Base-by-base conservation (phyloP, 2,888 invertebrate genomes). In the Archips crataeganus region DNA sequence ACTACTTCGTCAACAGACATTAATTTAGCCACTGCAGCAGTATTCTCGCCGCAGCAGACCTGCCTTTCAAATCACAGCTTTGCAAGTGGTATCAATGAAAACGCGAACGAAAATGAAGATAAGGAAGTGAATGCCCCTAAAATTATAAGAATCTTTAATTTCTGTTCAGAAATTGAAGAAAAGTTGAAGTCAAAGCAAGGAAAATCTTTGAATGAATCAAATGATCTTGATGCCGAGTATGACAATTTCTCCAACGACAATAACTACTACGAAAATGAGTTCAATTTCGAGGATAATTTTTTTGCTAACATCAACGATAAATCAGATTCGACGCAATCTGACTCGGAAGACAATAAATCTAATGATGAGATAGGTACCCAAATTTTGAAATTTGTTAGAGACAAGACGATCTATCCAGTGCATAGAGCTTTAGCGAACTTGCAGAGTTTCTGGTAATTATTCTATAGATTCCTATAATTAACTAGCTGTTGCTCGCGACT, bases 111-210 rank as follows among this genome's bases (percentile, higher is more conserved):
- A 42, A 67, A 67, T 65, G n/a, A 23, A 4, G 59, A 68, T 32
- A 66, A 65, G 65, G n/a, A 23, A 45, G 36, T 36, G 8, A 39
- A 67, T 54, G 77, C 78, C 77, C 85, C 83, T 63, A 85, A 80
- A 73, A 78, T 90, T 42, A 77, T 88, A 60, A 83, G 88, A 66
- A 84, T 83, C 39, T 89, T 90, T 57, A 85, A 64, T 3, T 78
- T 68, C 75, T 84, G 79, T 71, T 72, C 80, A 8, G 81, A 87
- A 75, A 84, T 83, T 62, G 86, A 88, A 75, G 75, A 82, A 5
- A 82, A 75, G 77, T 73, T 86, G 57, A 76, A 63, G 32, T 79
- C 72, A 32, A 32, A 62, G 15, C 51, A 13, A 23, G 15, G 2
- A 1, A 54, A 15, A 54, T 54, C 23, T 9, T 54, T 15, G 9